phyloP scores from a whole-genome alignment of 2,113 vertebrate genomes.

The Lepidiolamprologus cunningtoni region DNA sequence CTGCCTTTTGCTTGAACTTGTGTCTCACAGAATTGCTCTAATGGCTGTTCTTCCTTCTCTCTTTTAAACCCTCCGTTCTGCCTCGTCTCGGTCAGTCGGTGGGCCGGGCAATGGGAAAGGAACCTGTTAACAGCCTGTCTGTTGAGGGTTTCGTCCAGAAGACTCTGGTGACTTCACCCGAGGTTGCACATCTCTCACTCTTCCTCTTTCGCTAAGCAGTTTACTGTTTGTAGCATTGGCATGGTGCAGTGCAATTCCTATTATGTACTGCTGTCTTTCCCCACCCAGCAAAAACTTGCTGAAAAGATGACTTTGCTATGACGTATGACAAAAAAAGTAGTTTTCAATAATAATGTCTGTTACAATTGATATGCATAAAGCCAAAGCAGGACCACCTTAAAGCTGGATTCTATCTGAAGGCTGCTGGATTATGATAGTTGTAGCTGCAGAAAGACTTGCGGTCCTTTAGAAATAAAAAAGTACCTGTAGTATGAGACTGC shows the following conservation, averaged over 20 bases:
- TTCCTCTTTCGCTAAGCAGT: background rate
- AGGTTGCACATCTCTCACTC: constrained; percentile 76
- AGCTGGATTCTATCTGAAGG: background rate
- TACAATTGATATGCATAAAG: background rate
- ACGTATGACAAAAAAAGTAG: fast-evolving
- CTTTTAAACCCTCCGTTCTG: constrained; percentile 44
- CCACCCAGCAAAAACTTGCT: background rate
- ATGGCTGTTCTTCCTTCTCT: constrained; percentile 47
- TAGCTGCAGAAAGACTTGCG: background rate
- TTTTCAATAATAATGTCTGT: background rate
- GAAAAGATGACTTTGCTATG: background rate
- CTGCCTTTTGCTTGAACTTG: background rate
- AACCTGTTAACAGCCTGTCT: constrained; percentile 79
- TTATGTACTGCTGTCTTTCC: background rate
- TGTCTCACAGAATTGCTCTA: constrained; percentile 20
- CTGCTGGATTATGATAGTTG: background rate
- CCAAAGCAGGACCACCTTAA: background rate
- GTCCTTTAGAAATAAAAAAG: background rate
- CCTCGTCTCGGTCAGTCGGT: constrained; percentile 55
- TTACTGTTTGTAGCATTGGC: background rate
- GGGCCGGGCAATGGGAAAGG: constrained; percentile 76
- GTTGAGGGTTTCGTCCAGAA: constrained; percentile 94
- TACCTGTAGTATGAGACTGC: background rate
- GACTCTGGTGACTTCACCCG: constrained; percentile 90
- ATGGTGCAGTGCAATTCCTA: background rate